Percentiles rank a stretch among this genome's conserved stretches.
Evolutionary conservation across 1,140 invertebrate genomes (phyloP).

Genomic region (Heliconius himera): DNA sequence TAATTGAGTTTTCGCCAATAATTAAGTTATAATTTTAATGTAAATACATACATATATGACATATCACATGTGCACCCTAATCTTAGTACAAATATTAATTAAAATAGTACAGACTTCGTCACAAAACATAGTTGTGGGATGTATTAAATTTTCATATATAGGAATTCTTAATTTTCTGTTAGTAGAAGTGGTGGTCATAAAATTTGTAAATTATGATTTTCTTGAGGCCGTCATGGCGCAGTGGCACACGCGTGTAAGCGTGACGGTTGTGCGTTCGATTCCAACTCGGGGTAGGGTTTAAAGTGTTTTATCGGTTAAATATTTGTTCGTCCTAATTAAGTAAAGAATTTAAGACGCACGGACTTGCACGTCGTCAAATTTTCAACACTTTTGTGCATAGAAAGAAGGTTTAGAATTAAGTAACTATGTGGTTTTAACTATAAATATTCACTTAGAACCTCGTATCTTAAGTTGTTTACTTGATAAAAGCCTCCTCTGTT

Average conservation of each 20-base stretch:
- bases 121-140: neutral
- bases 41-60: neutral
- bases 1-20: conserved; percentile 10
- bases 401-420: neutral
- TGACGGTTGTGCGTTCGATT: no score
- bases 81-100: neutral
- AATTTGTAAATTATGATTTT: no score
- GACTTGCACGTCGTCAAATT: no score
- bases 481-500: conserved; percentile 18
- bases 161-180: no score
- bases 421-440: conserved; percentile 1
- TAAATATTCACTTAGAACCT: conserved; percentile 8
- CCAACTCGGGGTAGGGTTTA: no score
- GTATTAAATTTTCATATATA: neutral
- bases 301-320: no score
- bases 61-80: neutral
- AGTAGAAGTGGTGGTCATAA: no score
- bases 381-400: neutral
- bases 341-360: no score
- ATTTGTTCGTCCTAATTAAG: no score
- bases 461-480: neutral
- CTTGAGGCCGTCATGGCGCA: no score
- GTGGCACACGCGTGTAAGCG: no score
- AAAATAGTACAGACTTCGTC: neutral
- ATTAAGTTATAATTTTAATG: neutral